A percentile compares a stretch with the other conserved stretches of the same genome.
Evolutionary conservation across 2,113 vertebrate genomes (phyloP).

Genomic region (Menura novaehollandiae): DNA sequence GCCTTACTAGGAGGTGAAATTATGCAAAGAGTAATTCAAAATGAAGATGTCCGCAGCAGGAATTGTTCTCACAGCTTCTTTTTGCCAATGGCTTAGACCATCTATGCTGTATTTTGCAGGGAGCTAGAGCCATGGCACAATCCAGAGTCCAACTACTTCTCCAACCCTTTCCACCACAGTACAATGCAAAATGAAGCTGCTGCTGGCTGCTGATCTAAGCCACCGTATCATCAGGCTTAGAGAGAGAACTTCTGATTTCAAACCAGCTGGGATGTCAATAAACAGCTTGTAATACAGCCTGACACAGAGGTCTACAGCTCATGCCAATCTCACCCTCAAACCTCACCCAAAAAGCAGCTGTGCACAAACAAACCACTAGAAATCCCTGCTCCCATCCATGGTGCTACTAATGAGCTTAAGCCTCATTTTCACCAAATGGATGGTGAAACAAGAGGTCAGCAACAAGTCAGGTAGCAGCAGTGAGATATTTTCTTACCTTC

Average conservation of each 20-base stretch:
- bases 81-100: neutral
- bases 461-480: neutral
- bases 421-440: neutral
- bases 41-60: neutral
- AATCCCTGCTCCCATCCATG: neutral
- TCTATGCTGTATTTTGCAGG: neutral
- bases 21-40: neutral
- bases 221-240: rapidly evolving
- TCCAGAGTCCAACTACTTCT: neutral
- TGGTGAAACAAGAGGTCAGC: neutral
- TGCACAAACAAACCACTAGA: neutral
- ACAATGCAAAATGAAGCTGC: neutral
- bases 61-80: neutral
- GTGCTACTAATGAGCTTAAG: neutral
- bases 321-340: neutral
- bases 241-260: neutral
- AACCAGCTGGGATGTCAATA: neutral
- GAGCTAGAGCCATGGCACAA: neutral
- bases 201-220: neutral
- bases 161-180: neutral
- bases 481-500: conserved; percentile 80
- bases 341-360: neutral
- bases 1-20: neutral
- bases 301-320: neutral
- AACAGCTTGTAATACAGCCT: neutral